Conservation (phyloP, 2,888 invertebrate species). For the Stegophylla sp. region DNA sequence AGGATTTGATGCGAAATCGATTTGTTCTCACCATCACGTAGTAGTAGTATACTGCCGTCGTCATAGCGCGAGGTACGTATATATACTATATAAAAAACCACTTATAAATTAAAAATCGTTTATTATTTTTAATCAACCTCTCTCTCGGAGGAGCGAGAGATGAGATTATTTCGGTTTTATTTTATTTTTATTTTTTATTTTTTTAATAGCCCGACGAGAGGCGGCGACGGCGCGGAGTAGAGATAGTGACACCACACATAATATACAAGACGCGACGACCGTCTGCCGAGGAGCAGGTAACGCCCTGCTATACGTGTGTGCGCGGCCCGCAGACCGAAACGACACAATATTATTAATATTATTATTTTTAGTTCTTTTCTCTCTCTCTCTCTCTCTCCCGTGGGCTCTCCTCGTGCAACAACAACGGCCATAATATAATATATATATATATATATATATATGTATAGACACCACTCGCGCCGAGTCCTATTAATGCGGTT, state of each 20-base stretch:
- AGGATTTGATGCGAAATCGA: not conserved
- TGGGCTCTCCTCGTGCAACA: constrained; percentile 36
- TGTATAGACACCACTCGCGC: constrained; percentile 25
- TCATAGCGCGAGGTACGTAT: constrained; percentile 5
- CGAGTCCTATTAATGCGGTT: constrained; percentile 59
- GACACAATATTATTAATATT: constrained; percentile 59
- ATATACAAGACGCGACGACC: constrained; percentile 30
- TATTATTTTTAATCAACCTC: constrained; percentile 51
- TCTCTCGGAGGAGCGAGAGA: not conserved
- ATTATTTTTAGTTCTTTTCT: constrained; percentile 13
- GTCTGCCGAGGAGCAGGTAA: constrained; percentile 42
- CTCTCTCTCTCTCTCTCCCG: constrained; percentile 18
- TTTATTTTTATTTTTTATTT: constrained; percentile 24
- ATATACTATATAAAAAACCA: constrained; percentile 38
- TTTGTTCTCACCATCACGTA: constrained; percentile 12
- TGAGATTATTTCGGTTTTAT: constrained; percentile 7
- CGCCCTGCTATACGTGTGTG: constrained; percentile 41
- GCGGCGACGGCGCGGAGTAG: not conserved
- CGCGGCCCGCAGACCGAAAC: constrained; percentile 55
- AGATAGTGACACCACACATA: constrained; percentile 49
- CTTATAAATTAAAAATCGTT: constrained; percentile 56
- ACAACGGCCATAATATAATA: not conserved
- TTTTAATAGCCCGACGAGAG: constrained; percentile 46
- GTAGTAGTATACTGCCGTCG: not conserved
- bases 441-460: not conserved